Percentiles rank a stretch among this genome's conserved stretches.
Evolutionary conservation across 2,797 vertebrate genomes (phyloP).

Genomic region (Vireo griseus): DNA sequence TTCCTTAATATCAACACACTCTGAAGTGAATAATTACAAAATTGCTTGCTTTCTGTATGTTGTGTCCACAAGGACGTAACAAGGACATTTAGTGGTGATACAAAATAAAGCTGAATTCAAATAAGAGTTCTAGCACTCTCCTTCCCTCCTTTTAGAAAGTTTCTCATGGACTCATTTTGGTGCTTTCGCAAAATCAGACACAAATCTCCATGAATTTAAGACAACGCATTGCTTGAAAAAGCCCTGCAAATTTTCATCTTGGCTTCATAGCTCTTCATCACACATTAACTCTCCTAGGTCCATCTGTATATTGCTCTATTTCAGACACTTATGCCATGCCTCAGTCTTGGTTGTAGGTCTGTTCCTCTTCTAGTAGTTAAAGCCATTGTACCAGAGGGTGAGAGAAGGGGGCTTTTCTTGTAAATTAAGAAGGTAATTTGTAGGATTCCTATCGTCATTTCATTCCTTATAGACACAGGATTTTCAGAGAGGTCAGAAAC

Average conservation of each 20-base stretch:
- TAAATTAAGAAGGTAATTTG: background rate
- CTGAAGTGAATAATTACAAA: background rate
- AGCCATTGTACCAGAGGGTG: background rate
- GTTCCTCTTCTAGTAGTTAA: background rate
- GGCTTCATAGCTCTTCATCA: background rate
- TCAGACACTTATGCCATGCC: background rate
- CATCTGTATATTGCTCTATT: background rate
- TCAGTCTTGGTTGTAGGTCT: background rate
- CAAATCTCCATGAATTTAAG: background rate
- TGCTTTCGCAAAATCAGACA: background rate
- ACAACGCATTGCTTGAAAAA: background rate
- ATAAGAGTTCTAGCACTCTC: background rate
- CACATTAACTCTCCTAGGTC: background rate
- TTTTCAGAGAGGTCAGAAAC: background rate
- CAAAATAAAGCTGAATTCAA: background rate
- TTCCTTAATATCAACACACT: constrained; percentile 24
- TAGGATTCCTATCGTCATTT: background rate
- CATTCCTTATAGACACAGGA: background rate
- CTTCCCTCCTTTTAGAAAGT: background rate
- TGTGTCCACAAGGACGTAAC: background rate
- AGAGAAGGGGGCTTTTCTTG: background rate
- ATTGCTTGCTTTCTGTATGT: background rate
- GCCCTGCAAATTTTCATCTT: background rate
- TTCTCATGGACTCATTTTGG: background rate
- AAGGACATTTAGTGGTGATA: background rate